Percentiles rank a stretch among this genome's conserved stretches.
Evolutionary conservation across 2,797 vertebrate genomes (phyloP).

Genomic region (Neosilurus mollespiculum): DNA sequence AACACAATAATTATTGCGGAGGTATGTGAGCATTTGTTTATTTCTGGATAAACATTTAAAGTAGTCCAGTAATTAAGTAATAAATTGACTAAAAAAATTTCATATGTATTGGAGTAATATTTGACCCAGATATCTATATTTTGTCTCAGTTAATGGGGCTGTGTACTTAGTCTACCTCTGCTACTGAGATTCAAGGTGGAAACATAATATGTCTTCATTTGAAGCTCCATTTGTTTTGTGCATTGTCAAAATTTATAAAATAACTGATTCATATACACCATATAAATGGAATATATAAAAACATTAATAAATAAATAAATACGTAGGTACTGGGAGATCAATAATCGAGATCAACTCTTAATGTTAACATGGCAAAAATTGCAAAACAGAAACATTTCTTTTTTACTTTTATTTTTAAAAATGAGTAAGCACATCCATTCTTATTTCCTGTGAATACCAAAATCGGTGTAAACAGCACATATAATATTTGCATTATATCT

Average conservation of each 20-base stretch:
- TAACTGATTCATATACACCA: neutral
- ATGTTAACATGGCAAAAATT: neutral
- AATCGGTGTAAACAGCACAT: conserved; percentile 78
- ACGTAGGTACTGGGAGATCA: neutral
- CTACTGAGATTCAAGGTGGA: neutral
- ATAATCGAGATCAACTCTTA: neutral
- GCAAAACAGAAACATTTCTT: conserved; percentile 26
- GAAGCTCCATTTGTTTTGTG: neutral
- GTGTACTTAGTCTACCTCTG: neutral
- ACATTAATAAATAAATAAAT: too few species aligned
- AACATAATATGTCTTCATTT: neutral
- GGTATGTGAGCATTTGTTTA: too few species aligned
- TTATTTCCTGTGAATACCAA: conserved; percentile 79
- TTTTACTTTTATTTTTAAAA: conserved; percentile 88
- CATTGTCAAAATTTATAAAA: neutral
- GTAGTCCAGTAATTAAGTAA: too few species aligned
- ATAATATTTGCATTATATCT: conserved; percentile 80
- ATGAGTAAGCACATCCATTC: conserved; percentile 79
- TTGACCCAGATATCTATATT: too few species aligned
- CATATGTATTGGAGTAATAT: too few species aligned
- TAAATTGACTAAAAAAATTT: too few species aligned
- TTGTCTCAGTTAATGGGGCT: too few species aligned
- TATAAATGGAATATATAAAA: too few species aligned
- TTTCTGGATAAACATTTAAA: too few species aligned
- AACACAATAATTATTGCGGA: too few species aligned